phyloP scores from a whole-genome alignment of 2,797 vertebrate species.

The Microcaecilia unicolor region DNA sequence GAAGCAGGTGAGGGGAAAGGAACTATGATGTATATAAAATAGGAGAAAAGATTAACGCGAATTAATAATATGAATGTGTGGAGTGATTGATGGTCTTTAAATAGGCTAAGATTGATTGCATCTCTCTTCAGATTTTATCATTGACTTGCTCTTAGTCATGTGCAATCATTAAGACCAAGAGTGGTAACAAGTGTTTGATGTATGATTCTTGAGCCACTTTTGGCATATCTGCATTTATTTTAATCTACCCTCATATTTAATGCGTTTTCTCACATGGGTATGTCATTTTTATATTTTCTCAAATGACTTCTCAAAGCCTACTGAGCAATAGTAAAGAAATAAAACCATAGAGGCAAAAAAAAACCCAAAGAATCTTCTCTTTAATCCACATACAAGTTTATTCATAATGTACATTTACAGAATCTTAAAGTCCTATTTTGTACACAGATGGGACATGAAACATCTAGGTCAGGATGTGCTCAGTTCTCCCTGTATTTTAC shows the following conservation, averaged over 20 bases:
- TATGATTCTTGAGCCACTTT: constrained; percentile 80
- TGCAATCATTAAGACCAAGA: constrained; percentile 80
- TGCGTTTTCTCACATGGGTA: too few species aligned
- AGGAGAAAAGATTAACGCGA: constrained; percentile 83
- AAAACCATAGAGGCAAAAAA: too few species aligned
- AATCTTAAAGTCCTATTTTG: too few species aligned
- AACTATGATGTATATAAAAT: constrained; percentile 82
- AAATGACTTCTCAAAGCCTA: too few species aligned
- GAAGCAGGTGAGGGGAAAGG: constrained; percentile 6
- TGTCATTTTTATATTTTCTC: too few species aligned
- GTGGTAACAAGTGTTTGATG: constrained; percentile 92
- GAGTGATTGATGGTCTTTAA: constrained; percentile 89
- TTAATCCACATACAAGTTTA: too few species aligned
- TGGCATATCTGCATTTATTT: constrained; percentile 75
- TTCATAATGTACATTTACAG: too few species aligned
- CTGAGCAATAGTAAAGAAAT: too few species aligned
- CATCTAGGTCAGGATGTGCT: too few species aligned
- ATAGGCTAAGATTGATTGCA: constrained; percentile 81
- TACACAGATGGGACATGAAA: too few species aligned
- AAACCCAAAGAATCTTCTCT: too few species aligned
- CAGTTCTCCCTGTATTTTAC: too few species aligned
- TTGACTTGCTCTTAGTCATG: constrained; percentile 88
- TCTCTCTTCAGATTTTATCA: constrained; percentile 95
- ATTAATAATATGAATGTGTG: constrained; percentile 77
- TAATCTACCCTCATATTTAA: constrained; percentile 51